Evolutionary conservation across 2,113 vertebrate species (phyloP).

Genomic region (Semnornis frantzii): DNA sequence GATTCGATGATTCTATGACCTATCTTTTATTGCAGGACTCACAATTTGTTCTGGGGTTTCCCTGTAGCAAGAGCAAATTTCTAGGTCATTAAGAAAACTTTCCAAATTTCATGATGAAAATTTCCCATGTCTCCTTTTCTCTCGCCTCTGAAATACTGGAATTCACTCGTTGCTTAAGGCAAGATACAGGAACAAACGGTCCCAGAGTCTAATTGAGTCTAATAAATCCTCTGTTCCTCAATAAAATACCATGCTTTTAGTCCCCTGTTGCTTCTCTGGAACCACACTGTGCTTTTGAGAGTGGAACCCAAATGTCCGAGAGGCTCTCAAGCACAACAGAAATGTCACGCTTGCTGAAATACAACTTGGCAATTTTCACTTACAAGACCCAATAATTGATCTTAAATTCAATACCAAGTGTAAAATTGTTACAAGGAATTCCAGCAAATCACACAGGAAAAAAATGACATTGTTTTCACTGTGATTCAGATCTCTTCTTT

Average conservation of each 20-base stretch:
- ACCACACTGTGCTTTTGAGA: not conserved
- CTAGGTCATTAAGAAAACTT: not conserved
- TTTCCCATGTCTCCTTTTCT: not conserved
- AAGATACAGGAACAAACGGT: conserved; percentile 13
- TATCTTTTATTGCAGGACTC: not conserved
- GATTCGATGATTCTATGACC: not conserved
- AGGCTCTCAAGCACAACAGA: not conserved
- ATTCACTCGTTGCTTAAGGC: conserved; percentile 1
- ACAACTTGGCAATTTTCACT: not conserved
- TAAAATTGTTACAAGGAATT: not conserved
- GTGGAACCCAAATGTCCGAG: not conserved
- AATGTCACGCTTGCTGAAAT: not conserved
- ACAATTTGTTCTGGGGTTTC: not conserved
- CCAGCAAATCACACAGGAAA: not conserved
- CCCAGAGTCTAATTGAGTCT: conserved; percentile 15
- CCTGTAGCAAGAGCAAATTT: not conserved
- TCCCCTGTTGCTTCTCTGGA: not conserved
- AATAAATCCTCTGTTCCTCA: conserved; percentile 47
- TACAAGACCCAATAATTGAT: not conserved
- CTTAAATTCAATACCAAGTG: not conserved
- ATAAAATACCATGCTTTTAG: conserved; percentile 31
- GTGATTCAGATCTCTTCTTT: not conserved
- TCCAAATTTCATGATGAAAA: not conserved
- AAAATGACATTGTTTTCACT: not conserved
- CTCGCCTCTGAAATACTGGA: conserved; percentile 28